Base-by-base conservation (phyloP, 2,888 invertebrate genomes). In the Cephus pulcher region DNA sequence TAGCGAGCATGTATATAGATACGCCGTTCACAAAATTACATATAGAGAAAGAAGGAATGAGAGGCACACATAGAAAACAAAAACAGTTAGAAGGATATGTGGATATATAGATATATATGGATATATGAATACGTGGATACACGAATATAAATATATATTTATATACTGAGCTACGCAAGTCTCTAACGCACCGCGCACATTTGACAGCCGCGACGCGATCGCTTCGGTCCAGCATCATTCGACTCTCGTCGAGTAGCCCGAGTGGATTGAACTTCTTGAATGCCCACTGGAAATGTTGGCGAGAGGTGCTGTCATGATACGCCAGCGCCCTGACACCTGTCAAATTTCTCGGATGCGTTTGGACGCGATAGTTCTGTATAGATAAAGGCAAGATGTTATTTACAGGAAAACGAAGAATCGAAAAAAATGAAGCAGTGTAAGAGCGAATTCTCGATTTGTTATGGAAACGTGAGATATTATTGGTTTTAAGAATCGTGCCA, bases 401-500 rank as follows among this genome's bases (percentile, higher is more conserved):
- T 69, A 75, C 80, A 73, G 73, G 78, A 75, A 78, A 75, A 79
- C 75, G 70, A 56, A 77, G 56, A 56, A 23, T 12, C 68, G 15
- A n/a, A 69, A 78, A 70, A 77, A 68, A 34, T 69, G 74, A 73
- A 74, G 56, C 56, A 23, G 9, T 56, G 56, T 9, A 56, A 56
- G 56, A 56, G 56, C 56, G 56, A 56, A 56, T 56, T 56, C 2
- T 56, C 56, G 56, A 56, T 56, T 56, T 56, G 56, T 56, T 56
- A 56, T 56, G 56, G 56, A 56, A 56, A 56, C 23, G 56, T 56
- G 56, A 56, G 56, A 78, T 82, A 81, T 83, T 82, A 86, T 84
- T 87, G 84, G 83, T 89, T 88, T 87, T 87, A 83, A 71, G 83
- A 87, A 89, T 88, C 87, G 90, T 90, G 90, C 90, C 90, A 90